These are phyloP conservation scores for Sphaerophoria rueppellii DNA, from an alignment of 2,888 invertebrate genomes.

Conservation along the genomic window DNA sequence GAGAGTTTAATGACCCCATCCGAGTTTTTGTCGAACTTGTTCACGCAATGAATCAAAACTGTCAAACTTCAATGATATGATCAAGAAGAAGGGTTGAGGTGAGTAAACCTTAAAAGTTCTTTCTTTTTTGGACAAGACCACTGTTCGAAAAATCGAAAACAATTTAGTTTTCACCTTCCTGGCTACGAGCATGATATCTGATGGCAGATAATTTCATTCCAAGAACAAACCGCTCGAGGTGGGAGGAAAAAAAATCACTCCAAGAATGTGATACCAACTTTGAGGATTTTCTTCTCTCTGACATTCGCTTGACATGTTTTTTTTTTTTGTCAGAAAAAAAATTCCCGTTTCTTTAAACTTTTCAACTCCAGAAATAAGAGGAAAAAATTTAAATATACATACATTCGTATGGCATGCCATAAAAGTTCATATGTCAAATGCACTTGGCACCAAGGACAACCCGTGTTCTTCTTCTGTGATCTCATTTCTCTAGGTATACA, in stretches of 20 bases:
- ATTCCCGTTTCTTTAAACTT: slow-evolving; percentile 32
- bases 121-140: too few relatives aligned
- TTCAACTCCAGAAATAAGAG: slow-evolving; percentile 15
- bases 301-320: slow-evolving; percentile 23
- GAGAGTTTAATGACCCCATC: too few relatives aligned
- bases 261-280: slow-evolving; percentile 59
- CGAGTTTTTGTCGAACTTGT: too few relatives aligned
- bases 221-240: slow-evolving; percentile 56
- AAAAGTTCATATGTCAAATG: slow-evolving; percentile 62
- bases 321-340: neutral
- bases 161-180: too few relatives aligned
- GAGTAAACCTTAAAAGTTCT: too few relatives aligned
- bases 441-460: slow-evolving; percentile 58
- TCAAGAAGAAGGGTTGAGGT: too few relatives aligned
- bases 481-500: slow-evolving; percentile 27
- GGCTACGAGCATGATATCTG: too few relatives aligned
- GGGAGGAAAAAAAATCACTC: slow-evolving; percentile 53
- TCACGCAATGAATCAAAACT: too few relatives aligned
- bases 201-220: too few relatives aligned
- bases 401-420: neutral
- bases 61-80: too few relatives aligned
- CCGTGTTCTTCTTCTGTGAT: slow-evolving; percentile 34
- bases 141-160: too few relatives aligned
- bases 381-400: neutral
- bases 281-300: slow-evolving; percentile 41